Evolutionary conservation across 1,140 invertebrate genomes (phyloP).

Genomic region (Lepidurus apus): DNA sequence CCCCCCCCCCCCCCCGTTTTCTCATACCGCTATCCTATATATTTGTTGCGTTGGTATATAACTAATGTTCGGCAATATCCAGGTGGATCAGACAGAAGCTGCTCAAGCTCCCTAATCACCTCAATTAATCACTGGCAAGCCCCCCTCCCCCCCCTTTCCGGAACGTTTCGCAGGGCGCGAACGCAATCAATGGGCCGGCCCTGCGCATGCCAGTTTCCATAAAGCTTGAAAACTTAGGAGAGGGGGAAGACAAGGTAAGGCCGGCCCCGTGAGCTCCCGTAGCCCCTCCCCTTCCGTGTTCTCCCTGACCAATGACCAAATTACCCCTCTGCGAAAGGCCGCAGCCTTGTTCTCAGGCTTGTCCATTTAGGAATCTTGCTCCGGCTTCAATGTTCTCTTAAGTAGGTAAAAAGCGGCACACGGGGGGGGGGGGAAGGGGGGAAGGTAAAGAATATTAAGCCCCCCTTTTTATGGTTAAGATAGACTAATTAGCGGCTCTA

Average conservation of each 20-base stretch:
- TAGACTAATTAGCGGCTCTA: conserved; percentile 4
- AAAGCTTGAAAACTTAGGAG: not conserved
- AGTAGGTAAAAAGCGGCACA: too few species aligned
- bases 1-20: not conserved
- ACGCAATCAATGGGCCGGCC: conserved; percentile 4
- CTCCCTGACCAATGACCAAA: not conserved
- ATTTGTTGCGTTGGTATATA: not conserved
- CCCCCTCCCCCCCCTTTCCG: not conserved
- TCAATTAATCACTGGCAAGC: not conserved
- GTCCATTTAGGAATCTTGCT: too few species aligned
- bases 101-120: conserved; percentile 10
- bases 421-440: too few species aligned
- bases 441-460: not conserved
- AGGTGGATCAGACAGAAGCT: conserved; percentile 21
- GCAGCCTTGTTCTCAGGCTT: too few species aligned
- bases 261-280: not conserved
- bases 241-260: not conserved
- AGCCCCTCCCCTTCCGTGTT: not conserved
- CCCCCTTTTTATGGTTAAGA: not conserved
- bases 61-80: not conserved
- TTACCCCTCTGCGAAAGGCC: not conserved
- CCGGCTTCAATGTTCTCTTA: too few species aligned
- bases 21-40: not conserved
- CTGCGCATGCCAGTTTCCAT: not conserved
- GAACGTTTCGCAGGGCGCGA: not conserved